A percentile compares a stretch with the other conserved stretches of the same genome.
Evolutionary conservation across 2,797 vertebrate species (phyloP).

Genomic region (Acanthurus lineatus): DNA sequence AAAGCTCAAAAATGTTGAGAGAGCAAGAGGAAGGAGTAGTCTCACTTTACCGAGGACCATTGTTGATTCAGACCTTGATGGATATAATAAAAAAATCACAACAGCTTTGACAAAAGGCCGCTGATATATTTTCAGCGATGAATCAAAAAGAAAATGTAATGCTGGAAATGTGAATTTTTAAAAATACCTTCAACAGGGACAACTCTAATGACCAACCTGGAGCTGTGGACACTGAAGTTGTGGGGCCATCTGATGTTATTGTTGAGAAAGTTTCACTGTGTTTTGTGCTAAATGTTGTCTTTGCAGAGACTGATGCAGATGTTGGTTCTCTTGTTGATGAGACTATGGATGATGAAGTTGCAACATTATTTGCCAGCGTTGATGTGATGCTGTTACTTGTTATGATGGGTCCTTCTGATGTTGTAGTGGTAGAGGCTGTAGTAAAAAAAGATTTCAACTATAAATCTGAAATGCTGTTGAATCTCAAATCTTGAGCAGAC

Average conservation of each 20-base stretch:
- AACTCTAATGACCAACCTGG: slow-evolving; percentile 33
- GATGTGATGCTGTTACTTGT: background rate
- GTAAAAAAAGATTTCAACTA: background rate
- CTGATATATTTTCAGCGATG: background rate
- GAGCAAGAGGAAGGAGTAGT: background rate
- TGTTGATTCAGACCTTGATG: background rate
- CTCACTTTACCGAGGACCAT: background rate
- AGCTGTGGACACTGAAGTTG: slow-evolving; percentile 6
- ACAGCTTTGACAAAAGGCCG: background rate
- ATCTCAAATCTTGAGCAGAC: background rate
- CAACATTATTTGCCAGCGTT: background rate
- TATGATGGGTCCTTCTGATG: background rate
- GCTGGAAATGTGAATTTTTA: too few relatives aligned
- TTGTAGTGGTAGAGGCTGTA: background rate
- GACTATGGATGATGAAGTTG: background rate
- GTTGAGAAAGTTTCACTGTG: background rate
- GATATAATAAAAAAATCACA: background rate
- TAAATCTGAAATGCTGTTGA: background rate
- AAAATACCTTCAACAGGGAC: too few relatives aligned
- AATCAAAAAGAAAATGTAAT: background rate
- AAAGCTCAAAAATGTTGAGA: background rate
- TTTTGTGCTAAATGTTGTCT: background rate
- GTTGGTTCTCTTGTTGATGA: background rate
- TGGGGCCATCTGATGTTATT: background rate
- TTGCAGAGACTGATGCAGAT: background rate